A percentile compares a stretch with the other conserved stretches of the same genome.
phyloP scores from a whole-genome alignment of 1,140 invertebrate genomes.

The Drosophila kepulauana region DNA sequence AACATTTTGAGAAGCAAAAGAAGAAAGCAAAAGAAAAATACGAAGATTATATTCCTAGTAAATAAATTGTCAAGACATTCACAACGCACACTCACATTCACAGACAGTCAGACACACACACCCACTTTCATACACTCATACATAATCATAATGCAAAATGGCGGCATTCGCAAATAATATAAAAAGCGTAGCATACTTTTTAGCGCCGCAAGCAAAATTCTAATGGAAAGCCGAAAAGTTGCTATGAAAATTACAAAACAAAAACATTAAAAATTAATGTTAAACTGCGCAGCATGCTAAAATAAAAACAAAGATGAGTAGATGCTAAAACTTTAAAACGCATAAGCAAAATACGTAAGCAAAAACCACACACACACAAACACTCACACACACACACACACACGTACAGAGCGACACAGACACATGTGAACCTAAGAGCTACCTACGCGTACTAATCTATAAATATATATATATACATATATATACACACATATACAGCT shows the following conservation, averaged over 20 bases:
- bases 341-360: constrained; percentile 50
- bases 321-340: constrained; percentile 25
- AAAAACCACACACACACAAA: constrained; percentile 27
- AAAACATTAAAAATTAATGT: constrained; percentile 2
- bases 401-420: constrained; percentile 34
- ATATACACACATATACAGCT: constrained; percentile 48
- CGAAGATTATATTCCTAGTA: constrained; percentile 70
- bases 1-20: constrained; percentile 12
- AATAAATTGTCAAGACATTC: constrained; percentile 69
- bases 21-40: constrained; percentile 25
- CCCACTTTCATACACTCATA: constrained; percentile 8
- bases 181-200: constrained; percentile 55
- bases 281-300: constrained; percentile 34
- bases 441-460: constrained; percentile 81
- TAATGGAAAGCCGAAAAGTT: constrained; percentile 9
- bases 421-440: constrained; percentile 73
- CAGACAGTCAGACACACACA: constrained; percentile 11
- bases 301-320: constrained; percentile 5
- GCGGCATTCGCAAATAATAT: background rate
- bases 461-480: constrained; percentile 53
- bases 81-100: constrained; percentile 35
- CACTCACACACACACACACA: constrained; percentile 13
- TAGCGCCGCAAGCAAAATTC: constrained; percentile 40
- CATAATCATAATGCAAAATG: background rate
- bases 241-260: constrained; percentile 6